These are phyloP conservation scores for Apodemus speciosus DNA, from an alignment of 2,113 vertebrate species.

Conservation along the genomic window DNA sequence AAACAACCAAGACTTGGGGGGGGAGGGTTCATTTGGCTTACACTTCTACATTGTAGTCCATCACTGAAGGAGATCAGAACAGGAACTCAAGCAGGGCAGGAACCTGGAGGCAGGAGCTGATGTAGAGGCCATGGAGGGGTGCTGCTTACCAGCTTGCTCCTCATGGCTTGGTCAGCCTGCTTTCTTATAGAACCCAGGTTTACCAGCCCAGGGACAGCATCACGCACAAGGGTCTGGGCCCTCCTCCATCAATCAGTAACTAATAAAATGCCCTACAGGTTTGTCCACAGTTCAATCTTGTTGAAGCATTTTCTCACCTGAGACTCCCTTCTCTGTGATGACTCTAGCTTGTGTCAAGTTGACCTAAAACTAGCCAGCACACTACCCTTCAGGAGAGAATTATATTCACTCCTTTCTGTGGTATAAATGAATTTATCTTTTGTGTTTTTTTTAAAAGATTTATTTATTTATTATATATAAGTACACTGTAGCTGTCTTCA, in stretches of 20 bases:
- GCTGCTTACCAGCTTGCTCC: not conserved
- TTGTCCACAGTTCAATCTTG: not conserved
- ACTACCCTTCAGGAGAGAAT: not conserved
- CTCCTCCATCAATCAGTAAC: not conserved
- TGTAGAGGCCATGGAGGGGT: not conserved
- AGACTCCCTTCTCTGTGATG: not conserved
- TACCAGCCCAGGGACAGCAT: not conserved
- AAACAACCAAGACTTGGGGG: not conserved
- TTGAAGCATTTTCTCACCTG: not conserved
- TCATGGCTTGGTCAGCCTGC: not conserved
- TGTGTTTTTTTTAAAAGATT: no score
- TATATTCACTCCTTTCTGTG: slow-evolving; percentile 29
- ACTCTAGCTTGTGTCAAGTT: not conserved
- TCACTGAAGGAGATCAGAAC: not conserved
- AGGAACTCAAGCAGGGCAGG: not conserved
- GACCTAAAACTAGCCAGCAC: no score
- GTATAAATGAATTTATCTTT: not conserved
- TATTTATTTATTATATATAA: no score
- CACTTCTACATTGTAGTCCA: not conserved
- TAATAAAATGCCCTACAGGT: not conserved
- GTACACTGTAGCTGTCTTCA: no score
- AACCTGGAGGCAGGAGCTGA: not conserved
- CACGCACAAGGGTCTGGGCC: not conserved
- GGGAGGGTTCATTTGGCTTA: not conserved
- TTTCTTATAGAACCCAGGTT: not conserved